Evolutionary conservation across 2,797 vertebrate genomes (phyloP).

Genomic region (Paguma larvata): DNA sequence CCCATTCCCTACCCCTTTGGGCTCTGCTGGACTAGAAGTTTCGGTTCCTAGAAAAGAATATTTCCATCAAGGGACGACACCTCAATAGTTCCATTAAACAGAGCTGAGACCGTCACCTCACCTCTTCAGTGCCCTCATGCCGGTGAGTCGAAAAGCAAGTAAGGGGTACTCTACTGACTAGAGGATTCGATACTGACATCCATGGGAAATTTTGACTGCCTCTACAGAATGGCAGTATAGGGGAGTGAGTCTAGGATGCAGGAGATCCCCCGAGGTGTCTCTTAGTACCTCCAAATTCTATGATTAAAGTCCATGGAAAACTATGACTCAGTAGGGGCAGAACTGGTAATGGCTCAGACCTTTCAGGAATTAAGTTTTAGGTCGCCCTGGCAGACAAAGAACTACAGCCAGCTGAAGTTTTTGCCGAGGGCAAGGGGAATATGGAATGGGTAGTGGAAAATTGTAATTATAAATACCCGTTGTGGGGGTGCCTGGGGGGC

Average conservation of each 20-base stretch:
- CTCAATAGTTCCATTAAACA: neutral
- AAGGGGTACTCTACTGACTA: neutral
- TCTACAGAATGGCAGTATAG: neutral
- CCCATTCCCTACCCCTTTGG: neutral
- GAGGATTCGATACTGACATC: neutral
- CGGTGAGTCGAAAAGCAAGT: slow-evolving; percentile 1
- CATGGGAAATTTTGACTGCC: neutral
- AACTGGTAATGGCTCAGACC: neutral
- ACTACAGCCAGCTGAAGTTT: neutral
- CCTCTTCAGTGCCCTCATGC: neutral
- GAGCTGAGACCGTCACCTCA: neutral
- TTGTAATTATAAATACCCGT: neutral
- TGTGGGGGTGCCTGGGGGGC: too few relatives aligned
- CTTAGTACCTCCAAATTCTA: neutral
- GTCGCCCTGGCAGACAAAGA: neutral
- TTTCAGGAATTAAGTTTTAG: slow-evolving; percentile 11
- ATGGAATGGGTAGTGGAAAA: neutral
- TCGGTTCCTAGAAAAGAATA: neutral
- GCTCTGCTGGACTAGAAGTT: neutral
- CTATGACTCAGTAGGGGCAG: neutral
- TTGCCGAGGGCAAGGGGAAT: neutral
- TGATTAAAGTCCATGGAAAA: neutral
- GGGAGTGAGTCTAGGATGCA: neutral
- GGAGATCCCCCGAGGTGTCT: too few relatives aligned
- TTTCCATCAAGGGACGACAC: neutral